Conservation (phyloP, 2,113 vertebrate genomes). For the Hymenochirus boettgeri region DNA sequence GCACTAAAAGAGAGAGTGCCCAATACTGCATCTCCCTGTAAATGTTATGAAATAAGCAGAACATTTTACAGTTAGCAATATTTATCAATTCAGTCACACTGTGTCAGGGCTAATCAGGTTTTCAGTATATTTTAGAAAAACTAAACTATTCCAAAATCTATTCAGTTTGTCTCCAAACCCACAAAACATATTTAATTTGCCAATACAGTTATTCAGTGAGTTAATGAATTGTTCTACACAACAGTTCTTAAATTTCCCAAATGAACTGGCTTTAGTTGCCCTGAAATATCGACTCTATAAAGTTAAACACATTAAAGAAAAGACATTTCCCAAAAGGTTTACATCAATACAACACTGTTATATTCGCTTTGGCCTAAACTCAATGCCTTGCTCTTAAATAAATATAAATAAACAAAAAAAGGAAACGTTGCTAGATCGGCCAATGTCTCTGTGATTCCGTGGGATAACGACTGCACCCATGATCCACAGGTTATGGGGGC, state of each 20-base stretch:
- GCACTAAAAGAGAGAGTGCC: too few species aligned
- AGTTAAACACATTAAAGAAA: conserved; percentile 23
- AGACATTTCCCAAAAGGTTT: conserved; percentile 16
- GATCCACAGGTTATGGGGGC: too few species aligned
- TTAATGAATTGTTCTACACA: conserved; percentile 28
- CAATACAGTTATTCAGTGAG: conserved; percentile 23
- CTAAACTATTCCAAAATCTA: conserved; percentile 13
- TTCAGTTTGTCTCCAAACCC: background rate
- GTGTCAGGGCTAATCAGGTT: conserved; percentile 14
- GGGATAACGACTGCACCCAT: too few species aligned
- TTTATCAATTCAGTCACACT: too few species aligned
- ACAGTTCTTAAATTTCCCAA: conserved; percentile 19
- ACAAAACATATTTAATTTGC: conserved; percentile 22
- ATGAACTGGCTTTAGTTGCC: conserved; percentile 20
- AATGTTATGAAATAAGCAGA: too few species aligned
- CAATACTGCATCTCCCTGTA: too few species aligned
- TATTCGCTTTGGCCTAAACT: background rate
- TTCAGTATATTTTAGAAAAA: conserved; percentile 10
- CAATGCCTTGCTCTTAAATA: background rate
- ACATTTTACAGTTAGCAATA: too few species aligned
- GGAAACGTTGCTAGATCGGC: too few species aligned
- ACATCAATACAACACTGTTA: background rate
- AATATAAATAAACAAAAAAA: too few species aligned
- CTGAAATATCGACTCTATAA: conserved; percentile 20
- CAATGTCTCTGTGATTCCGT: too few species aligned